Percentiles rank a stretch among this genome's conserved stretches.
Conservation (phyloP, 1,140 invertebrate species). For the Drosophila pseudoananassae region DNA sequence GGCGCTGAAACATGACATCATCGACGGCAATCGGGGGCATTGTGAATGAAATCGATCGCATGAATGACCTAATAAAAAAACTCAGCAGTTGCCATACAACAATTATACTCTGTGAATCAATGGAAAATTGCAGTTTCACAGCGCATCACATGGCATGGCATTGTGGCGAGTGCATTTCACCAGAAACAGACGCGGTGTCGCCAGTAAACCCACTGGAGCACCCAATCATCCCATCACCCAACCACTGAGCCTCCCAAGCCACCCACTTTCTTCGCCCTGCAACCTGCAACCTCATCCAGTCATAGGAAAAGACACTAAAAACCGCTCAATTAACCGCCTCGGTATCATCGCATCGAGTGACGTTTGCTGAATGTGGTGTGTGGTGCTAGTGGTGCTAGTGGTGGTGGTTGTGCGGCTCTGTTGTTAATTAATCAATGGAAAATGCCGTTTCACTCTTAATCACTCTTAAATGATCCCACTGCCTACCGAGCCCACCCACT, state of each 20-base stretch:
- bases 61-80: constrained; percentile 76
- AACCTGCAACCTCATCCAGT: neutral
- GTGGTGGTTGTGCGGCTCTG: constrained; percentile 1
- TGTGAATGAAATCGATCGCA: constrained; percentile 78
- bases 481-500: constrained; percentile 1
- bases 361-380: constrained; percentile 13
- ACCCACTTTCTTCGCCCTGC: neutral
- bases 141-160: neutral
- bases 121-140: constrained; percentile 29
- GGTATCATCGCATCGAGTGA: constrained; percentile 40
- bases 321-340: constrained; percentile 37
- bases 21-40: constrained; percentile 12
- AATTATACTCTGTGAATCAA: constrained; percentile 55
- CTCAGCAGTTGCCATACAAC: neutral
- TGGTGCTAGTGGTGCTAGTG: too few species aligned
- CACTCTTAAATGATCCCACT: constrained; percentile 44
- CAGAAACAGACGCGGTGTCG: constrained; percentile 78
- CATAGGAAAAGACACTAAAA: neutral
- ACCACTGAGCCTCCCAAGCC: neutral
- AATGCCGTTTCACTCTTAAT: constrained; percentile 55
- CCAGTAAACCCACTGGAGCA: constrained; percentile 23
- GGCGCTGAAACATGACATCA: constrained; percentile 59
- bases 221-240: neutral
- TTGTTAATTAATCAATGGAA: constrained; percentile 61
- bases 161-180: constrained; percentile 52